Base-by-base conservation (phyloP, 2,113 vertebrate genomes). In the Melospiza melodia region DNA sequence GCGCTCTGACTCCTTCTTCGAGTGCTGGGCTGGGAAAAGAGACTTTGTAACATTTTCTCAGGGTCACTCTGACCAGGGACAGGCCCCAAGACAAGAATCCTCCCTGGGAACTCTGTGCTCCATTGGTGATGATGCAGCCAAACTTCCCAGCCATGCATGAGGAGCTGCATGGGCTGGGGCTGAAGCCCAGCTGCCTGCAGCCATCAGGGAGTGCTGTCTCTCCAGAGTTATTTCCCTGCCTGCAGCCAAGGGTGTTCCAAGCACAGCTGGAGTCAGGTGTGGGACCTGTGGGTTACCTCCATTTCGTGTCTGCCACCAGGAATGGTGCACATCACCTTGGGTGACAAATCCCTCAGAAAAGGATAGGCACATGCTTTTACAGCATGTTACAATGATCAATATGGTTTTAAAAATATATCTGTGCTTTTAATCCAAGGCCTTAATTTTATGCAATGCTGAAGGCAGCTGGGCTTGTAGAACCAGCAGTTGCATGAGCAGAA, bases 231-330 rank as follows among this genome's bases (percentile, higher is more conserved):
- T 49, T 67, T 76, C 25, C 37, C 43, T 88, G 20, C 49, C 35
- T 46, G 59, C 31, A 77, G 22, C 12, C 10, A 49, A 61, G 28
- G 44, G n/a, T n/a, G 41, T 21, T 49, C 83, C 49, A 28, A 46
- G 71, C 71, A 37, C 23, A 31, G 65, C 16, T 35, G 37, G n/a
- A 61, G 10, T 11, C 22, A 57, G 23, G 17, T 0, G 2, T 31
- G 49, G 84, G 48, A 74, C 51, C 25, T 7, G 12, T 0, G 0
- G 35, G 25, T 63, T 51, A 30, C 3, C 25, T 28, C 43, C 2
- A 0, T 14, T 46, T 12, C 2, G n/a, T 3, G 39, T 46, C 62
- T 68, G 66, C 6, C 1, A 0, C 21, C 68, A 35, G 2, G 2
- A 75, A 6, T 12, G 43, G 52, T 12, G 62, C 69, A 23, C 48